Conservation (phyloP, 1,140 invertebrate species). For the Halotydeus destructor region DNA sequence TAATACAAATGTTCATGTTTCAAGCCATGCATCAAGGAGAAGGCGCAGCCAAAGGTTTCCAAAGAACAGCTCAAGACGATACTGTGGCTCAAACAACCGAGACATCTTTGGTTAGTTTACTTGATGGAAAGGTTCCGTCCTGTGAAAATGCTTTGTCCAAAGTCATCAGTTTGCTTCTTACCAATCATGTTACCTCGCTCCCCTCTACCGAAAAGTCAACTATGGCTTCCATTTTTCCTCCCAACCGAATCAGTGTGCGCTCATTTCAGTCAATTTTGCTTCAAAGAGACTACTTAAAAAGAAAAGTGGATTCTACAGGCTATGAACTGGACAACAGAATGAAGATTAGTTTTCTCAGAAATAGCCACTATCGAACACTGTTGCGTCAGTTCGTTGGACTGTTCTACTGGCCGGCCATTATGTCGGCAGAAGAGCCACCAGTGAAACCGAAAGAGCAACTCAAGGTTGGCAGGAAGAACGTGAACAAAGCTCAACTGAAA, state of each 20-base stretch:
- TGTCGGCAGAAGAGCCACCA: neutral
- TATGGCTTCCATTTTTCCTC: neutral
- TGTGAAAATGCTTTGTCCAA: too few relatives aligned
- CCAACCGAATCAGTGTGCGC: neutral
- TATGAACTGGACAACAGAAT: neutral
- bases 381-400: neutral
- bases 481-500: neutral
- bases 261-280: neutral
- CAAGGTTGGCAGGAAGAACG: neutral
- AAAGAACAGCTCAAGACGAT: neutral
- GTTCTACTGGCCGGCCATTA: neutral
- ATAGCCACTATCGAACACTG: neutral
- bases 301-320: neutral
- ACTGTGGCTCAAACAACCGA: neutral
- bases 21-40: too few relatives aligned
- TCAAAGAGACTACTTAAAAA: neutral
- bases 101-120: neutral
- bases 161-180: neutral
- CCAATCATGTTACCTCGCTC: neutral
- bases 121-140: too few relatives aligned
- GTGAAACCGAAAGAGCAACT: conserved; percentile 12
- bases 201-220: neutral
- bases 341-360: neutral
- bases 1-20: too few relatives aligned
- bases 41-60: conserved; percentile 35